Evolutionary conservation across 2,113 vertebrate genomes (phyloP).

Genomic region (Malurus cyaneus): DNA sequence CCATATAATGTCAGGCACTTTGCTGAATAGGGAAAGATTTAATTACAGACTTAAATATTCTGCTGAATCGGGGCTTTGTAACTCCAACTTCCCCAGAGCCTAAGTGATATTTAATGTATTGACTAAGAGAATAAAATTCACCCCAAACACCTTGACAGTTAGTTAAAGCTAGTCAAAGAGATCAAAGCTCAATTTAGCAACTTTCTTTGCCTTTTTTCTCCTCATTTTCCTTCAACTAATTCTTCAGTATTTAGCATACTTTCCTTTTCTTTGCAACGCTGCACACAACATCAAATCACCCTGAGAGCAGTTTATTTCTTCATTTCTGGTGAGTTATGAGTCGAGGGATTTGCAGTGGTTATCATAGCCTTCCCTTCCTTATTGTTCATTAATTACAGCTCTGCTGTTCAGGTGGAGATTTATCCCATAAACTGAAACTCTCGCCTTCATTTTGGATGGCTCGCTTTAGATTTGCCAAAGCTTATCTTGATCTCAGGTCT

Average conservation of each 20-base stretch:
- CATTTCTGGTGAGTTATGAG: background rate
- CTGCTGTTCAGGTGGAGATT: background rate
- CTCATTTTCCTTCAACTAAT: background rate
- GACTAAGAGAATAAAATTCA: background rate
- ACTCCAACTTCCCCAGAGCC: background rate
- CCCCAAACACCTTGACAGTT: background rate
- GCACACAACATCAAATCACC: background rate
- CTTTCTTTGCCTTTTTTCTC: background rate
- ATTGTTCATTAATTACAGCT: constrained; percentile 25
- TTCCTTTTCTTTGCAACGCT: background rate
- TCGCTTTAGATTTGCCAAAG: background rate
- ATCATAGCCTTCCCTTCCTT: background rate
- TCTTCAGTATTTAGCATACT: background rate
- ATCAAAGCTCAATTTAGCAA: background rate
- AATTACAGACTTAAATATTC: constrained; percentile 2
- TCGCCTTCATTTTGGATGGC: background rate
- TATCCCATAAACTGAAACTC: background rate
- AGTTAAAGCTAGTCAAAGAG: background rate
- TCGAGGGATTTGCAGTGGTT: background rate
- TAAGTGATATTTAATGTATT: background rate
- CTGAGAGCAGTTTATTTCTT: background rate
- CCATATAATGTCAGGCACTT: background rate
- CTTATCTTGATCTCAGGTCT: background rate
- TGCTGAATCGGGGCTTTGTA: background rate
- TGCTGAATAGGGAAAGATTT: background rate